Conservation (phyloP, 2,113 vertebrate species). For the Haplochromis vanheusdeni region DNA sequence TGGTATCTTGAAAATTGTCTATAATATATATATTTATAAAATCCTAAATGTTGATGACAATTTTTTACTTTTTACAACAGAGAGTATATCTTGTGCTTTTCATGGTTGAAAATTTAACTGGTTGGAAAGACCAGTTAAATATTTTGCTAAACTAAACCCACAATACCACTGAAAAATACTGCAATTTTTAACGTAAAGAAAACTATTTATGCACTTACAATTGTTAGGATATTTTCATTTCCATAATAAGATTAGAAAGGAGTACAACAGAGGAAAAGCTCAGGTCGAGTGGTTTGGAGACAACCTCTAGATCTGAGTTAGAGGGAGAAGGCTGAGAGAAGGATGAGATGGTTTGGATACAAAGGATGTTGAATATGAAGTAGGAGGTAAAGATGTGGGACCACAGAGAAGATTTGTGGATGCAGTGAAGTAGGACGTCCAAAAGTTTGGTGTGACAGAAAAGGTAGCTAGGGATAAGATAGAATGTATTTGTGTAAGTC, state of each 20-base stretch:
- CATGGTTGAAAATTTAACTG: background rate
- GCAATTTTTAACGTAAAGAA: background rate
- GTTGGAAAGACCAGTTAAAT: background rate
- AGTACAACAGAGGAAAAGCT: background rate
- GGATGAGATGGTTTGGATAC: background rate
- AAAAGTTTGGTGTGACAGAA: background rate
- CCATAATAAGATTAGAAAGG: background rate
- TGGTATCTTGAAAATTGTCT: accelerated
- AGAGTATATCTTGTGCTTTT: accelerated
- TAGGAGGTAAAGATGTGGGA: background rate
- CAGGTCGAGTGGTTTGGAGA: background rate
- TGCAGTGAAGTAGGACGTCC: background rate
- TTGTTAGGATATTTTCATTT: too few species aligned
- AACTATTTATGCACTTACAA: background rate
- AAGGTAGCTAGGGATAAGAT: accelerated
- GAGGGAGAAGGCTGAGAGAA: background rate
- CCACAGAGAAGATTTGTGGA: background rate
- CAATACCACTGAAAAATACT: background rate
- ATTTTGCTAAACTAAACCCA: background rate
- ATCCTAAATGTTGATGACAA: background rate
- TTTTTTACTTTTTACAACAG: background rate
- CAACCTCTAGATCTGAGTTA: too few species aligned
- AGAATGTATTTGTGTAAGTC: background rate
- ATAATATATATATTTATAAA: accelerated
- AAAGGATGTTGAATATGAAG: background rate